Conservation (phyloP, 2,888 invertebrate species). For the Carabus problematicus region DNA sequence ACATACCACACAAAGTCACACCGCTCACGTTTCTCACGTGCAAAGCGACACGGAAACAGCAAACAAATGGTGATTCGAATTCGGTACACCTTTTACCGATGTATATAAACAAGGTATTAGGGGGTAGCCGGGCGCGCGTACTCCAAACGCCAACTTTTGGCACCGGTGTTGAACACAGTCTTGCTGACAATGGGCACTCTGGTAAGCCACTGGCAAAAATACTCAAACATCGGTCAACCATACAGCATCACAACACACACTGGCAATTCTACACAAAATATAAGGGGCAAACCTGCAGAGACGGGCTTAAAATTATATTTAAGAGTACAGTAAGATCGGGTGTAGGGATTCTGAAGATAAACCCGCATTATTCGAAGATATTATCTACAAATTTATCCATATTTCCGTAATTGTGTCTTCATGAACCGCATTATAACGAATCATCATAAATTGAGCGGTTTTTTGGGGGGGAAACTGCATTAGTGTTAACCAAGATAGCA, state of each 20-base stretch:
- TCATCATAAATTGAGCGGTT: too few relatives aligned
- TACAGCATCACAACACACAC: conserved; percentile 14
- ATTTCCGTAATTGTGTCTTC: too few relatives aligned
- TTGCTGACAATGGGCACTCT: not conserved
- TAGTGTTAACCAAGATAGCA: too few relatives aligned
- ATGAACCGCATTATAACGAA: too few relatives aligned
- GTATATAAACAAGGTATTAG: conserved; percentile 37
- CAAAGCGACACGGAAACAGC: conserved; percentile 5
- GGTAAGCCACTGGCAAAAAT: not conserved
- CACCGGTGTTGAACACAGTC: not conserved
- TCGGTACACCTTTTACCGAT: conserved; percentile 12
- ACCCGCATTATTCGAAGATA: too few relatives aligned
- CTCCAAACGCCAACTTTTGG: conserved; percentile 7
- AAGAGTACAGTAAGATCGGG: too few relatives aligned
- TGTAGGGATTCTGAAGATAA: too few relatives aligned
- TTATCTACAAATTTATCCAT: too few relatives aligned
- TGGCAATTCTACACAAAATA: conserved; percentile 19
- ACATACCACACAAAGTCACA: too few relatives aligned
- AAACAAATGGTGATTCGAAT: conserved; percentile 23
- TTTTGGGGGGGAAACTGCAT: too few relatives aligned
- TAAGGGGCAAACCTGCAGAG: not conserved
- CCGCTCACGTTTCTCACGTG: too few relatives aligned
- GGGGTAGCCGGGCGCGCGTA: not conserved
- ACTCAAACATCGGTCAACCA: conserved; percentile 37
- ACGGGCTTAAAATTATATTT: too few relatives aligned